Conservation (phyloP, 2,797 vertebrate genomes). For the Rallus crepitans region DNA sequence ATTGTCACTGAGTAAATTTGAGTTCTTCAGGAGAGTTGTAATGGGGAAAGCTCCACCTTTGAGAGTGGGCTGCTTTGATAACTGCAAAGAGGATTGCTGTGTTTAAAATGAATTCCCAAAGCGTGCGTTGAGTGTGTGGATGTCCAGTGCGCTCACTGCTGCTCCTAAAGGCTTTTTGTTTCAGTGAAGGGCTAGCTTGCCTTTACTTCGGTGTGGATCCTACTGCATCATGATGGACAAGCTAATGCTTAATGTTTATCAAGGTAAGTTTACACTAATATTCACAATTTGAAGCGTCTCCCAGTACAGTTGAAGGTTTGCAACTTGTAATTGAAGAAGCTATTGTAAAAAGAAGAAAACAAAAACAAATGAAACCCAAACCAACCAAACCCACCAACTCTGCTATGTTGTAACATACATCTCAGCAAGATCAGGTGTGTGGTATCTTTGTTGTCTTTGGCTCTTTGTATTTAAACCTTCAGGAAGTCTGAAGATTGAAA, state of each 20-base stretch:
- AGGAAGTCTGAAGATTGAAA: not conserved
- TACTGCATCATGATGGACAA: not conserved
- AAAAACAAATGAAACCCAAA: not conserved
- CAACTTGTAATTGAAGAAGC: not conserved
- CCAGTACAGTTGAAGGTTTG: not conserved
- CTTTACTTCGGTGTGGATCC: not conserved
- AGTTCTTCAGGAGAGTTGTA: not conserved
- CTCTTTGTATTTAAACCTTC: not conserved
- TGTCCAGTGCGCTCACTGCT: fast-evolving
- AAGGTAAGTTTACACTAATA: not conserved
- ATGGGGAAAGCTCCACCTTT: not conserved
- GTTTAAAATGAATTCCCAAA: not conserved
- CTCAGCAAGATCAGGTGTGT: not conserved
- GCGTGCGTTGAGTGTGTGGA: not conserved
- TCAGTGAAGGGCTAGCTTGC: not conserved
- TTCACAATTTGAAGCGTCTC: not conserved
- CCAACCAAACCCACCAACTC: no score
- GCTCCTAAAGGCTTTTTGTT: not conserved
- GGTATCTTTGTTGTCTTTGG: not conserved
- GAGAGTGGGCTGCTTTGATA: not conserved
- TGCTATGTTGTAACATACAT: not conserved
- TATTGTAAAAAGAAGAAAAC: not conserved
- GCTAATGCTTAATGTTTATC: not conserved
- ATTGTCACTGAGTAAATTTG: not conserved
- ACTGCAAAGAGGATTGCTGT: not conserved